Evolutionary conservation across 2,113 vertebrate genomes (phyloP).

Genomic region (Nesogale talazaci): DNA sequence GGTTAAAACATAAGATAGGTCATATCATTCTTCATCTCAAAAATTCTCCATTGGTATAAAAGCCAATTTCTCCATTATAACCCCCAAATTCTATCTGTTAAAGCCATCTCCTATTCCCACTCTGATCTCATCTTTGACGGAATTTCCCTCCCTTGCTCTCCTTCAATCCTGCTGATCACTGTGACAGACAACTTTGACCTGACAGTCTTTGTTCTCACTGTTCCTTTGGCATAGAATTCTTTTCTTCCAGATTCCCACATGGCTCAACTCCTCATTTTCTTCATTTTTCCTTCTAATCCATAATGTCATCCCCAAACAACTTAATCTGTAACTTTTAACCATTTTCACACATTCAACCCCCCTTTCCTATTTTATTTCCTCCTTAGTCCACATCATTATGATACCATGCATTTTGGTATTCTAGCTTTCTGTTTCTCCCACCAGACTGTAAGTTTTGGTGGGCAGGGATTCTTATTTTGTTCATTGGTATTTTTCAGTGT

Average conservation of each 20-base stretch:
- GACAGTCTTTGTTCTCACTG: neutral
- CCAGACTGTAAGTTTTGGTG: neutral
- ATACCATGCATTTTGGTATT: neutral
- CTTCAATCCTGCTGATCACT: neutral
- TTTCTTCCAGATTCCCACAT: neutral
- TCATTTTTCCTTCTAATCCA: neutral
- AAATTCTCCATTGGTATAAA: neutral
- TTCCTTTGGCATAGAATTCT: neutral
- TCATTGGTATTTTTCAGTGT: neutral
- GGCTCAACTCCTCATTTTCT: neutral
- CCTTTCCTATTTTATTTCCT: neutral
- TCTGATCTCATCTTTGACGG: neutral
- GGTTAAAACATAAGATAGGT: neutral
- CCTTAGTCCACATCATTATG: neutral
- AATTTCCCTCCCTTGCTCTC: neutral
- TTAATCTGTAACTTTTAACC: neutral
- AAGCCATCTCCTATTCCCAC: neutral
- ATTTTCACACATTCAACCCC: neutral
- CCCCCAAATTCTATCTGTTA: constrained; percentile 3
- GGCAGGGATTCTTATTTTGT: neutral
- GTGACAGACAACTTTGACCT: neutral
- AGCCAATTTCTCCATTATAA: constrained; percentile 36
- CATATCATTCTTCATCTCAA: neutral
- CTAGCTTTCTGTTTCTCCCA: neutral
- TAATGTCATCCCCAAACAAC: neutral